Base-by-base conservation (phyloP, 2,888 invertebrate genomes). In the Amphiduros pacificus region DNA sequence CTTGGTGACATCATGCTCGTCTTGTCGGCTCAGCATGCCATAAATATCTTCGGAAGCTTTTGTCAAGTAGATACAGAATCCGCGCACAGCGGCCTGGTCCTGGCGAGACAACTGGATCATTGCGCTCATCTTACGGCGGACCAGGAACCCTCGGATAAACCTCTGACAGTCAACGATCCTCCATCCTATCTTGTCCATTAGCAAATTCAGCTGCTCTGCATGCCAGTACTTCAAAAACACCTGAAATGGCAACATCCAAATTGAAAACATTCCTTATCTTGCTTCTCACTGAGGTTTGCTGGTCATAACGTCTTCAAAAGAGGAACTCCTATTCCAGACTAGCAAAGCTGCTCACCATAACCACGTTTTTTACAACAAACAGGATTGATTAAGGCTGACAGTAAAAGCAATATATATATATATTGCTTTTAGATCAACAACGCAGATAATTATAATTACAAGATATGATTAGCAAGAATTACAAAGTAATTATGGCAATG, bases 151-250 rank as follows among this genome's bases (percentile, higher is more conserved):
- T 17, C 75, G 71, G 14, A 73, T 65, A 1, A 51, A 54, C n/a
- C 67, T 70, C 62, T 77, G 77, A n/a, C 73, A 63, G 4, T 40
- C 32, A 4, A 73, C 60, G 6, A 78, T 64, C n/a, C 65, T 53
- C 20, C 53, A 31, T 3, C 70, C 27, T 17, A 66, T 49, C 22
- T 57, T 60, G 55, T 74, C 74, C 44, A 76, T 31, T n/a, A 57
- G 48, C 4, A 68, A 54, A 50, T 76, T 73, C 29, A 79, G 66
- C 50, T 71, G 65, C 55, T 79, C 78, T 41, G 67, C 61, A 50
- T 79, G 78, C 73, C 72, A 77, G 65, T 76, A 74, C 55, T 74
- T 75, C 5, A 79, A 67, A 61, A 79, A 78, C 5, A 79, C 75
- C 79, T 78, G 62, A 14, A 24, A 1, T n/a, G n/a, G n/a, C n/a